A percentile compares a stretch with the other conserved stretches of the same genome.
Evolutionary conservation across 2,888 invertebrate species (phyloP).

Genomic region (Harpagoxenus sublaevis): DNA sequence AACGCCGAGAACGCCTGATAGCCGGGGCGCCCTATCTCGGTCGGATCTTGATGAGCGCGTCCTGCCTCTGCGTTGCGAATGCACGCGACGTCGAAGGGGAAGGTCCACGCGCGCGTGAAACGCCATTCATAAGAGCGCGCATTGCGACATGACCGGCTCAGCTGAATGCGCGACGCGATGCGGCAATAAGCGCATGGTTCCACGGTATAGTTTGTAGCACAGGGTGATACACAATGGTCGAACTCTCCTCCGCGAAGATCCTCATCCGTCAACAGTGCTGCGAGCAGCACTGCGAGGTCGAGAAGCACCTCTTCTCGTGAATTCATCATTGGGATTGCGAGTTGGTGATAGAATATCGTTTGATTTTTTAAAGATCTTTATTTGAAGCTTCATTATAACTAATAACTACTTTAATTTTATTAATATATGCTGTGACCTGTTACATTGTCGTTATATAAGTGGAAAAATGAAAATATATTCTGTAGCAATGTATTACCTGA

Average conservation of each 20-base stretch:
- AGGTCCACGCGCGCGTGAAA: constrained; percentile 56
- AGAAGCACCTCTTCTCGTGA: background rate
- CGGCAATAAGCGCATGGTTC: background rate
- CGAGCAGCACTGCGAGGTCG: background rate
- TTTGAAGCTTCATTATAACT: background rate
- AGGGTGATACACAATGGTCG: background rate
- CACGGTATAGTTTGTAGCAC: background rate
- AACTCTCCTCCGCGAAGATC: background rate
- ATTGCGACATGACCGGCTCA: background rate
- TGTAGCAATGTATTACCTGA: background rate
- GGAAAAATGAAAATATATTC: background rate
- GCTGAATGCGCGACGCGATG: constrained; percentile 32
- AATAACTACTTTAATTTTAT: background rate
- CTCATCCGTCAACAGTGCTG: background rate
- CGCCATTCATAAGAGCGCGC: constrained; percentile 60
- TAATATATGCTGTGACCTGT: background rate
- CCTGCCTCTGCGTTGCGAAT: background rate
- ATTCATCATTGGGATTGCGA: background rate
- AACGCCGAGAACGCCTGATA: constrained; percentile 56
- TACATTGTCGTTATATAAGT: background rate
- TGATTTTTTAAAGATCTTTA: background rate
- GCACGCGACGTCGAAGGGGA: constrained; percentile 17
- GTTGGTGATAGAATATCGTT: background rate
- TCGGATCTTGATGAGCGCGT: constrained; percentile 61
- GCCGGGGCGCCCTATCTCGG: constrained; percentile 27